These are phyloP conservation scores for Chalcosyrphus nemorum DNA, from an alignment of 2,888 invertebrate species.

Conservation along the genomic window DNA sequence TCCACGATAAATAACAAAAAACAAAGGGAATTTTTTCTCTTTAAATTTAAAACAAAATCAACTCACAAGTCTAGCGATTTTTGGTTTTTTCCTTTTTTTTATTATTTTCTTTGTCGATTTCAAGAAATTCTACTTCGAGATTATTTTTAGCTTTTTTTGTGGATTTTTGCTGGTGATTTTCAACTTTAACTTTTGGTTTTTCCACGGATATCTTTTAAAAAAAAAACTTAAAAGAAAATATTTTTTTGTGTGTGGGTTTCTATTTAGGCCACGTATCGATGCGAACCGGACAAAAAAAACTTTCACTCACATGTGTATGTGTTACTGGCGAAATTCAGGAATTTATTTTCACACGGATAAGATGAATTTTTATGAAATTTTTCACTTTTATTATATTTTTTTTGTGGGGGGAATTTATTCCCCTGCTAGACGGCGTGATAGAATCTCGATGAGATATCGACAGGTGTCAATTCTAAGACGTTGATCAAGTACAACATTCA, in stretches of 20 bases:
- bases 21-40: conserved; percentile 49
- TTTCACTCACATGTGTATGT: conserved; percentile 43
- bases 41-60: conserved; percentile 54
- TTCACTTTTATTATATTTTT: conserved; percentile 27
- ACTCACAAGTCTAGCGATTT: conserved; percentile 29
- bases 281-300: conserved; percentile 32
- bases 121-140: conserved; percentile 38
- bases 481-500: conserved; percentile 81
- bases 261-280: conserved; percentile 59
- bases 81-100: not conserved
- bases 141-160: conserved; percentile 48
- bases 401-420: conserved; percentile 75
- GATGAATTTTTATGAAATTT: conserved; percentile 26
- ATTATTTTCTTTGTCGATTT: conserved; percentile 43
- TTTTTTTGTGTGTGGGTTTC: conserved; percentile 22
- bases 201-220: conserved; percentile 1
- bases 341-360: conserved; percentile 18
- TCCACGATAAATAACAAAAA: conserved; percentile 12
- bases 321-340: conserved; percentile 24
- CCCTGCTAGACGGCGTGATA: conserved; percentile 81
- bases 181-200: conserved; percentile 21
- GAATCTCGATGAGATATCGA: conserved; percentile 82
- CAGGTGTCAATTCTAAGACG: conserved; percentile 82
- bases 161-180: conserved; percentile 18
- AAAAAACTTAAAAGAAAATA: no score